A percentile compares a stretch with the other conserved stretches of the same genome.
phyloP scores from a whole-genome alignment of 2,113 vertebrate species.

The Boleophthalmus pectinirostris region DNA sequence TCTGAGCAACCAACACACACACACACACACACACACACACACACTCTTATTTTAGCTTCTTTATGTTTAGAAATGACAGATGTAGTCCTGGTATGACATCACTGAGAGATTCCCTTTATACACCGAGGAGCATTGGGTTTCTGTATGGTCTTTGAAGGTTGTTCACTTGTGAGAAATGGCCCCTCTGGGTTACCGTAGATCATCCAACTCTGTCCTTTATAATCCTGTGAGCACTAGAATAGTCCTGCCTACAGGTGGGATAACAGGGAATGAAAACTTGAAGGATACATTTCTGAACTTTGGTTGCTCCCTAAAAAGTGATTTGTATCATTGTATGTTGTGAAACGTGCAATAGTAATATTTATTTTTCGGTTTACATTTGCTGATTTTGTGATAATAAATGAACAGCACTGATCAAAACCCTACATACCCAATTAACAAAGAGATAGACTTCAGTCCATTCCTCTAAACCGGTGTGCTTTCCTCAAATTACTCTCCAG shows the following conservation, averaged over 20 bases:
- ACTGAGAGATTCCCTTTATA: slow-evolving; percentile 16
- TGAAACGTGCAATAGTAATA: no score
- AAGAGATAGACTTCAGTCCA: no score
- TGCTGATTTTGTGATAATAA: neutral
- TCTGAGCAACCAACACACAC: slow-evolving; percentile 20
- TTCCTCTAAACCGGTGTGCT: no score
- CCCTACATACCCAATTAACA: neutral
- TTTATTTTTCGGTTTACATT: neutral
- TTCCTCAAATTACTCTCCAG: no score
- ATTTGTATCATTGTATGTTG: no score
- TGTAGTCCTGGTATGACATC: slow-evolving; percentile 28
- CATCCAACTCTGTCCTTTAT: neutral
- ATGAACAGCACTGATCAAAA: neutral
- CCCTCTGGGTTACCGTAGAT: neutral
- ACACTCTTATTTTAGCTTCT: no score
- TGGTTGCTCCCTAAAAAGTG: no score
- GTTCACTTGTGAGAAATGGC: slow-evolving; percentile 13
- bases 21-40: no score
- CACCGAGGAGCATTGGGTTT: slow-evolving; percentile 41
- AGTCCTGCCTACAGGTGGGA: neutral
- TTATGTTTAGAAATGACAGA: slow-evolving; percentile 9
- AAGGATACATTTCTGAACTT: no score
- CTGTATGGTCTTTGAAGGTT: slow-evolving; percentile 16
- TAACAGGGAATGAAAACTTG: no score
- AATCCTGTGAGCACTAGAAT: slow-evolving; percentile 8